These are phyloP conservation scores for Lepidothrix coronata DNA, from an alignment of 2,113 vertebrate genomes.

Conservation along the genomic window DNA sequence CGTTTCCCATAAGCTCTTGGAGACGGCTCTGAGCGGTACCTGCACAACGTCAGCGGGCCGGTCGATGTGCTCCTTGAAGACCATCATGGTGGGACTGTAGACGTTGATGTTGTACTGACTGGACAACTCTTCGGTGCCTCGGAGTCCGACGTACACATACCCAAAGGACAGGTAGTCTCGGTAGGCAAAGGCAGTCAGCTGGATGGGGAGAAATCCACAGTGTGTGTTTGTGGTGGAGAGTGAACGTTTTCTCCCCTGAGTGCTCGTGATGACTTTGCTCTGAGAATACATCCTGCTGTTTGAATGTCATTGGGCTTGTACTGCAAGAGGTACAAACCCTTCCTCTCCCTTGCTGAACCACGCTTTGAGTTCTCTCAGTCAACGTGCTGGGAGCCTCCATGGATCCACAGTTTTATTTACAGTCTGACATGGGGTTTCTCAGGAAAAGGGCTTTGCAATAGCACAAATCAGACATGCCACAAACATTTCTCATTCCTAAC, in stretches of 20 bases:
- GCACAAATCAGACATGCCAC: neutral
- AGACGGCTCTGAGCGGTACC: conserved; percentile 65
- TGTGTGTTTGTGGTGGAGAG: fast-evolving
- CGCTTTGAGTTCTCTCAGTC: neutral
- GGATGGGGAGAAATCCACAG: neutral
- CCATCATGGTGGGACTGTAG: conserved; percentile 86
- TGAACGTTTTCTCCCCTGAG: fast-evolving
- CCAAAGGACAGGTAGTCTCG: conserved; percentile 92
- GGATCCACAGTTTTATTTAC: neutral
- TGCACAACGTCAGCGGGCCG: conserved; percentile 89
- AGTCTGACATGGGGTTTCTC: neutral
- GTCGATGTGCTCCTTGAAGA: conserved; percentile 88
- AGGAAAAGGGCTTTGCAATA: neutral
- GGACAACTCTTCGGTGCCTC: conserved; percentile 82
- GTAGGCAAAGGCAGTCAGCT: conserved; percentile 91
- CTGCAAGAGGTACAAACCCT: neutral
- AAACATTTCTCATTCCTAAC: neutral
- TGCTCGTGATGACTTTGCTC: neutral
- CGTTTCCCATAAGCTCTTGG: fast-evolving
- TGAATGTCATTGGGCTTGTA: neutral
- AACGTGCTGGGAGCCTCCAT: fast-evolving
- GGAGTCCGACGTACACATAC: conserved; percentile 85
- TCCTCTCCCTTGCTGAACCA: neutral
- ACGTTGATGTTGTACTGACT: conserved; percentile 88
- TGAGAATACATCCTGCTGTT: fast-evolving